A percentile compares a stretch with the other conserved stretches of the same genome.
These are phyloP conservation scores for Cherax destructor DNA, from an alignment of 1,140 invertebrate genomes.

Conservation along the genomic window DNA sequence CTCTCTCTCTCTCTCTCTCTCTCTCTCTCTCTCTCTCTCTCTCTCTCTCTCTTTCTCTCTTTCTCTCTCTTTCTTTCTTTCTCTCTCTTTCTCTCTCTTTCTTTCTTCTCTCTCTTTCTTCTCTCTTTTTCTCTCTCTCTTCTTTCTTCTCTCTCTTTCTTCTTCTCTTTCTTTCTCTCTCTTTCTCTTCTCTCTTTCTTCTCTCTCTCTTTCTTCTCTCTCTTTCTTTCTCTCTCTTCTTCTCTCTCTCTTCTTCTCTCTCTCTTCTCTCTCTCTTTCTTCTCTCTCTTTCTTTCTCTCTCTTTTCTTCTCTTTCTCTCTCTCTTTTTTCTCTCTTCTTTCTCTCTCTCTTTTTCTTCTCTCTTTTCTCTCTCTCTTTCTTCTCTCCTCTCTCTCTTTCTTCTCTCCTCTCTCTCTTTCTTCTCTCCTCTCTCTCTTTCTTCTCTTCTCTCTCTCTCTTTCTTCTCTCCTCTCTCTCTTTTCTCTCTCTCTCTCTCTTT, in stretches of 20 bases:
- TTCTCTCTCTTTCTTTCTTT: not conserved
- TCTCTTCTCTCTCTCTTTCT: not conserved
- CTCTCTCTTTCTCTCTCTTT: not conserved
- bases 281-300: no score
- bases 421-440: not conserved
- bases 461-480: not conserved
- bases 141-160: not conserved
- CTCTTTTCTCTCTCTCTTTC: not conserved
- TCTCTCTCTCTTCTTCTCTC: not conserved
- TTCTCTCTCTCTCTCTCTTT: not conserved
- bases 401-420: not conserved
- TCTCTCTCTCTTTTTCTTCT: not conserved
- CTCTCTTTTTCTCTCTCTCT: not conserved
- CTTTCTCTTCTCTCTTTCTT: not conserved
- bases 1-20: slow-evolving; percentile 15
- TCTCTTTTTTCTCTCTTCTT: no score
- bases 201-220: slow-evolving; percentile 9
- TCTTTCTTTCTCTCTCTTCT: not conserved
- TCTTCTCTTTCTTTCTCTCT: slow-evolving; percentile 15
- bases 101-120: not conserved
- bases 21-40: slow-evolving; percentile 15
- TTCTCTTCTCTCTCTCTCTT: slow-evolving; percentile 5
- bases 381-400: not conserved
- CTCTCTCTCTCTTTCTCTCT: not conserved
- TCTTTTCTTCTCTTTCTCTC: not conserved